Conservation (phyloP, 2,113 vertebrate species). For the Rattus rattus region DNA sequence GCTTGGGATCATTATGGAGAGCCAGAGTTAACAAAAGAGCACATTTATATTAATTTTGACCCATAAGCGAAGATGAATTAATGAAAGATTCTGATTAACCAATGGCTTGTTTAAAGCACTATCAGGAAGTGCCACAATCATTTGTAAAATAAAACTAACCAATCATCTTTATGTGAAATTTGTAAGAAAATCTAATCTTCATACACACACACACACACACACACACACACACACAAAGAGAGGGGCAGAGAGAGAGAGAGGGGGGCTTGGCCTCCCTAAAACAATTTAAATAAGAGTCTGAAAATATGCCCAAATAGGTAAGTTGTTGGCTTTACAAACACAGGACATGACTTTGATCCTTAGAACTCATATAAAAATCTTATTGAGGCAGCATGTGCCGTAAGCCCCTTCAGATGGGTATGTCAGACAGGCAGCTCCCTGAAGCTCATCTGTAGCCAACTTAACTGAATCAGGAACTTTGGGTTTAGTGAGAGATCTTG, state of each 20-base stretch:
- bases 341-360: background rate
- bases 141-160: background rate
- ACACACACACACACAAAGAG: no score
- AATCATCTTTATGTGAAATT: background rate
- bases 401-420: background rate
- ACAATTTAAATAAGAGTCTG: background rate
- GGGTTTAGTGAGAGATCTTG: background rate
- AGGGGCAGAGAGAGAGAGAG: background rate
- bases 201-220: background rate
- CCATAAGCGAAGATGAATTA: background rate
- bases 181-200: background rate
- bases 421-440: background rate
- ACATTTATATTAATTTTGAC: background rate
- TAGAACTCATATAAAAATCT: background rate
- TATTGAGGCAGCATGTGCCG: background rate
- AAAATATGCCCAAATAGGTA: background rate
- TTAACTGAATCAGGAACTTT: background rate
- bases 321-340: background rate
- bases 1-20: background rate
- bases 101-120: slow-evolving; percentile 24
- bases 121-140: background rate
- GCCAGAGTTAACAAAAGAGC: slow-evolving; percentile 13
- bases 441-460: background rate
- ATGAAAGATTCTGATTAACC: background rate
- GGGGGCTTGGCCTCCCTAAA: background rate